These are phyloP conservation scores for Danio choprae DNA, from an alignment of 2,797 vertebrate species.

Conservation along the genomic window DNA sequence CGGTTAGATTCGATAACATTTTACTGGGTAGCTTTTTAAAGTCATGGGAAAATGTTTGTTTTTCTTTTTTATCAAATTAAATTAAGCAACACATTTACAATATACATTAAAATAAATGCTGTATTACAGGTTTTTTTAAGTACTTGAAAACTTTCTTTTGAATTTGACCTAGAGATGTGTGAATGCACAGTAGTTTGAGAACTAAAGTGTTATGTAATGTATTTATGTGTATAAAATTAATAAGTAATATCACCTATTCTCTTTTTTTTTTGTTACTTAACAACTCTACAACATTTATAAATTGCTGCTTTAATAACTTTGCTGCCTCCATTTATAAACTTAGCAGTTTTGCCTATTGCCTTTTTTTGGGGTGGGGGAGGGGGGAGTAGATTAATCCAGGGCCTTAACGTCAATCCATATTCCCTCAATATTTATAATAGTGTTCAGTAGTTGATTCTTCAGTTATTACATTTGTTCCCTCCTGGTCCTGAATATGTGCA, in stretches of 20 bases:
- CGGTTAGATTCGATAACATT: too few relatives aligned
- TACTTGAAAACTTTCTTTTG: too few relatives aligned
- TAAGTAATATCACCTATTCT: background rate
- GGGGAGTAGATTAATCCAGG: background rate
- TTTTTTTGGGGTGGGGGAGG: background rate
- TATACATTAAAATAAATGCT: too few relatives aligned
- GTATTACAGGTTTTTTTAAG: too few relatives aligned
- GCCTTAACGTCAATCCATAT: background rate
- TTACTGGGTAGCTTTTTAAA: too few relatives aligned
- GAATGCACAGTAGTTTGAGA: background rate
- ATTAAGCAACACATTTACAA: too few relatives aligned
- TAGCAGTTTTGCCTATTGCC: background rate
- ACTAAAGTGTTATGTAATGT: background rate
- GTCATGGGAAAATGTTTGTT: too few relatives aligned
- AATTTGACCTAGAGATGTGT: too few relatives aligned
- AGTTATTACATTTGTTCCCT: conserved; percentile 19
- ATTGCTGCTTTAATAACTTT: background rate
- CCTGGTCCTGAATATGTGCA: conserved; percentile 1
- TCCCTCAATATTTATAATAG: background rate
- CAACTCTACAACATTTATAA: background rate
- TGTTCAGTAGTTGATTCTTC: conserved; percentile 3
- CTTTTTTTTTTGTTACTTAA: too few relatives aligned
- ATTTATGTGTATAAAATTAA: background rate
- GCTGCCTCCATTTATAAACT: too few relatives aligned
- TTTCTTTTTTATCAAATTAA: too few relatives aligned